Evolutionary conservation across 2,888 invertebrate genomes (phyloP).

Genomic region (Acholoe squamosa): DNA sequence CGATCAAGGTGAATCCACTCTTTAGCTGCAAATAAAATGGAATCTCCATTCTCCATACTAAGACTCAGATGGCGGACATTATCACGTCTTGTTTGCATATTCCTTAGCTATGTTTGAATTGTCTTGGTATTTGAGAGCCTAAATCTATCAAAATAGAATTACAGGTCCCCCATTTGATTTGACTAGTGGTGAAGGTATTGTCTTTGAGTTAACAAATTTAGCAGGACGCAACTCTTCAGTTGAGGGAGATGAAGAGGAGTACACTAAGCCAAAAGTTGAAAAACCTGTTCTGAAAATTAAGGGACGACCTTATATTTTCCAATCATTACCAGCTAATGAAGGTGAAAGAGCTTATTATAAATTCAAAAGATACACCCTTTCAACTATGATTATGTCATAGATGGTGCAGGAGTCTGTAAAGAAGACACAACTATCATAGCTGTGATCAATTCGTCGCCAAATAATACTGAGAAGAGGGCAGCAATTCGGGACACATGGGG

Average conservation of each 20-base stretch:
- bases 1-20: too few relatives aligned
- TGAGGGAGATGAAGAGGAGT: not conserved
- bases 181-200: too few relatives aligned
- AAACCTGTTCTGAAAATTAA: not conserved
- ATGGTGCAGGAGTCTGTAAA: constrained; percentile 60
- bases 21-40: too few relatives aligned
- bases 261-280: not conserved
- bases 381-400: constrained; percentile 42
- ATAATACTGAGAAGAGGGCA: constrained; percentile 85
- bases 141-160: too few relatives aligned
- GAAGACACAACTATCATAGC: constrained; percentile 65
- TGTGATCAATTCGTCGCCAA: constrained; percentile 84
- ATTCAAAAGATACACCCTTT: constrained; percentile 15
- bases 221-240: too few relatives aligned
- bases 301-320: constrained; percentile 15
- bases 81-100: too few relatives aligned
- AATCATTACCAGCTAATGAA: constrained; percentile 1
- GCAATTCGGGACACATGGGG: constrained; percentile 80
- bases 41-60: too few relatives aligned
- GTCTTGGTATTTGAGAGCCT: too few relatives aligned
- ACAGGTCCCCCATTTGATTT: too few relatives aligned
- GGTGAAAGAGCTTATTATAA: constrained; percentile 14
- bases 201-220: too few relatives aligned
- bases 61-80: too few relatives aligned
- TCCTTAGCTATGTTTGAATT: too few relatives aligned